A percentile compares a stretch with the other conserved stretches of the same genome.
Evolutionary conservation across 2,113 vertebrate genomes (phyloP).

Genomic region (Fregata magnificens): DNA sequence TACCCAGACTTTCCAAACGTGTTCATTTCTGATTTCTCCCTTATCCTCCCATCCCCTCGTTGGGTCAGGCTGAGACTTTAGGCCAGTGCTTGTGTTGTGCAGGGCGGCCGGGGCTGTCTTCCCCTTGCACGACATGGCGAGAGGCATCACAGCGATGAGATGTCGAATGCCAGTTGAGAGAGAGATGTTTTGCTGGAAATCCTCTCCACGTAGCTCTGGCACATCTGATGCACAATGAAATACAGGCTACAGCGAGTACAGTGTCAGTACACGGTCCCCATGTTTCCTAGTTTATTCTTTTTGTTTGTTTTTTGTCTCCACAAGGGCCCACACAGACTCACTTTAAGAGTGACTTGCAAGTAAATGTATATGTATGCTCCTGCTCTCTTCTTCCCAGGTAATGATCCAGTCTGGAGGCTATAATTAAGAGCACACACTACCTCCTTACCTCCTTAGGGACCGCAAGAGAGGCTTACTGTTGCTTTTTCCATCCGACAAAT

Average conservation of each 20-base stretch:
- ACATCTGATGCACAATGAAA: background rate
- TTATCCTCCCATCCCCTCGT: background rate
- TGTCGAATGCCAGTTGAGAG: background rate
- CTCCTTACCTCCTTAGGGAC: background rate
- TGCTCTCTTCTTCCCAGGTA: background rate
- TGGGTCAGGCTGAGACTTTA: background rate
- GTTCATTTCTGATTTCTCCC: background rate
- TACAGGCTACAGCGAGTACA: background rate
- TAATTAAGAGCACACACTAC: background rate
- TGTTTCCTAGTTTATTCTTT: background rate
- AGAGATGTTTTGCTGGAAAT: background rate
- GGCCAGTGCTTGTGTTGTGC: background rate
- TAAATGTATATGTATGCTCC: background rate
- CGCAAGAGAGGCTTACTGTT: background rate
- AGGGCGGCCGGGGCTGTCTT: background rate
- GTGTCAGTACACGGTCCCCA: background rate
- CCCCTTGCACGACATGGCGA: background rate
- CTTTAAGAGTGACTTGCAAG: background rate
- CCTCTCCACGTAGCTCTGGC: background rate
- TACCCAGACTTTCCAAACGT: background rate
- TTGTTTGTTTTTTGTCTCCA: background rate
- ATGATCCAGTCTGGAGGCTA: background rate
- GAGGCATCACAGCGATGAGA: background rate
- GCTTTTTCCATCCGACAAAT: background rate
- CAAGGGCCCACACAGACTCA: background rate